Conservation (phyloP, 2,113 vertebrate genomes). For the Neopipo cinnamomea region DNA sequence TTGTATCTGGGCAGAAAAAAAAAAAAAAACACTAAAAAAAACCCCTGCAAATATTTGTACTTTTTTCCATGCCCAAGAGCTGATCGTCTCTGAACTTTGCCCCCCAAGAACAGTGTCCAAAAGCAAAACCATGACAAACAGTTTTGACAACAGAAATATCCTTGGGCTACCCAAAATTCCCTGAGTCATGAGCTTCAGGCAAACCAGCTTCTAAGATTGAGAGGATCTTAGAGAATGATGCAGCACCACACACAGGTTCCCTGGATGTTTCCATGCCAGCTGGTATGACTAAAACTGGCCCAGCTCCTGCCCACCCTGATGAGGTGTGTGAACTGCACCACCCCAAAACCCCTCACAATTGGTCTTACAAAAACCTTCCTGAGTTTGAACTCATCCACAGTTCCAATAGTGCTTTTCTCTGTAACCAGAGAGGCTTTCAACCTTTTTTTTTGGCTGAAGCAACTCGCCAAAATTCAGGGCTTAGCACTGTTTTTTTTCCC, state of each 20-base stretch:
- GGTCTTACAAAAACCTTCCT: not conserved
- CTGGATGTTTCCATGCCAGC: not conserved
- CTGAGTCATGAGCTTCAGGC: not conserved
- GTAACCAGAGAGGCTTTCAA: slow-evolving; percentile 13
- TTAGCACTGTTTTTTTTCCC: not conserved
- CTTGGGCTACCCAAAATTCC: not conserved
- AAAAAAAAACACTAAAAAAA: not conserved
- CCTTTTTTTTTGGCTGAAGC: not conserved
- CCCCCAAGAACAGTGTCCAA: too few species aligned
- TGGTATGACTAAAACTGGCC: not conserved
- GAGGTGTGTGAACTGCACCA: not conserved
- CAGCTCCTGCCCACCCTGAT: not conserved
- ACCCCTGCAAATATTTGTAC: not conserved
- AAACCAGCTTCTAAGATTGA: not conserved
- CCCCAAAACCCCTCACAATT: not conserved
- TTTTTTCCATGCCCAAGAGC: not conserved
- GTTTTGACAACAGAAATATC: not conserved
- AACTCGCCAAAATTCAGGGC: not conserved
- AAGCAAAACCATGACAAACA: too few species aligned
- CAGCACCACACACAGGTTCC: not conserved
- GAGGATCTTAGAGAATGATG: not conserved
- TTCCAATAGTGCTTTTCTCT: not conserved
- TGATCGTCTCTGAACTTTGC: not conserved
- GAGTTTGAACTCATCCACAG: not conserved
- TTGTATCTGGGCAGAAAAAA: not conserved